Base-by-base conservation (phyloP, 2,113 vertebrate species). In the Gallinago paraguaiae region DNA sequence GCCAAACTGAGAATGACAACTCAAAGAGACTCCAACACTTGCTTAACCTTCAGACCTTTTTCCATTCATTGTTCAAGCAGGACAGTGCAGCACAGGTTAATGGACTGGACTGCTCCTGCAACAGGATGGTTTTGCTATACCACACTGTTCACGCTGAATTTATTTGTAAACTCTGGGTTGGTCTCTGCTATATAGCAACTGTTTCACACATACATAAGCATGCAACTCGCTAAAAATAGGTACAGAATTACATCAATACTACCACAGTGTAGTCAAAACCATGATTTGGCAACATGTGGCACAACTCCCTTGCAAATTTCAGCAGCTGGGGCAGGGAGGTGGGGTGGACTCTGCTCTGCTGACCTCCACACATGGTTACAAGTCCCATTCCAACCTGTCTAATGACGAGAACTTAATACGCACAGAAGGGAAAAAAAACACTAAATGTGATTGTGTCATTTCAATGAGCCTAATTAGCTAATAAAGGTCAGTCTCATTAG, bases 401-500 rank as follows among this genome's bases (percentile, higher is more conserved):
- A 81, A 83, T 78, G 70, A 86, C 2, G 5, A 93, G 67, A 91
- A 79, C 27, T 37, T 90, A 74, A 75, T 93, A 82, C 0, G 11
- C 71, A 85, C 50, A 88, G 93, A 97, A 90, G 48, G 22, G 39
- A 90, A 90, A 95, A 91, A 59, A 33, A 43, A 43, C 41, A 86
- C 68, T 83, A 85, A 94, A 88, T 70, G 71, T 11, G 17, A 89
- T 91, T 28, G 43, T 64, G 45, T 56, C 70, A 50, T 91, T 93
- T 87, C 86, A 95, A 60, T 85, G 30, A 86, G 57, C 71, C 86
- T 96, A 97, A 97, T 97, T 94, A 94, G 93, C 85, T 97, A 96
- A 87, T 93, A 95, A 96, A 97, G 95, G 96, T 97, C 96, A 97
- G 75, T 61, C 96, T 97, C 90, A 96, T 97, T 96, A 96, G 87